A percentile compares a stretch with the other conserved stretches of the same genome.
Evolutionary conservation across 2,888 invertebrate species (phyloP).

Genomic region (Sphaerophoria rueppellii): DNA sequence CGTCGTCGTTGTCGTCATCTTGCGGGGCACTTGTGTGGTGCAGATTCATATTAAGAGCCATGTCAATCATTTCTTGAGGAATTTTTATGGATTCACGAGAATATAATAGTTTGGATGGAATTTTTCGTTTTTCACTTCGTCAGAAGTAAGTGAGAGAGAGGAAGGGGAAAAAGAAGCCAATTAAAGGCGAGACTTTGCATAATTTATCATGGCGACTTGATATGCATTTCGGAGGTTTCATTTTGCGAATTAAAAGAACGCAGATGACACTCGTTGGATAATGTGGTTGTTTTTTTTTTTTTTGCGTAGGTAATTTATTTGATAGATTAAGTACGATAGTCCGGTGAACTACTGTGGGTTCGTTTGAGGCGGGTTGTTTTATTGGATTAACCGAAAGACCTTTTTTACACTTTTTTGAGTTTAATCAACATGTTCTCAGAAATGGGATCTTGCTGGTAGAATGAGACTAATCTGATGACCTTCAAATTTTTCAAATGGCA

Average conservation of each 20-base stretch:
- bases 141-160: neutral
- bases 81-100: conserved; percentile 12
- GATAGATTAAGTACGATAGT: conserved; percentile 9
- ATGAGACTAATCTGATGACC: no score
- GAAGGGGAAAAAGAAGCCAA: neutral
- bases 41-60: conserved; percentile 31
- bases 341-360: neutral
- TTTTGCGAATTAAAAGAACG: conserved; percentile 9
- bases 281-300: neutral
- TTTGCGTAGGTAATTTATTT: conserved; percentile 7
- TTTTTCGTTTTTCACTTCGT: neutral
- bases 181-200: conserved; percentile 12
- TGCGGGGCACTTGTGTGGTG: neutral
- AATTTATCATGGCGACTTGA: conserved; percentile 21
- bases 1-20: neutral
- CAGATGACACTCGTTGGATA: neutral
- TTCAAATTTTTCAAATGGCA: no score
- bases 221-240: conserved; percentile 49
- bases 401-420: neutral
- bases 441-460: neutral
- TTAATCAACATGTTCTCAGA: neutral
- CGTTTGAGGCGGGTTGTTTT: neutral
- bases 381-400: conserved; percentile 4
- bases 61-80: conserved; percentile 37
- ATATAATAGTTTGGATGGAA: neutral